Evolutionary conservation across 2,113 vertebrate genomes (phyloP), one percentile per base, ranked within the genome.

Genomic region (Hirundichthys speculiger): DNA sequence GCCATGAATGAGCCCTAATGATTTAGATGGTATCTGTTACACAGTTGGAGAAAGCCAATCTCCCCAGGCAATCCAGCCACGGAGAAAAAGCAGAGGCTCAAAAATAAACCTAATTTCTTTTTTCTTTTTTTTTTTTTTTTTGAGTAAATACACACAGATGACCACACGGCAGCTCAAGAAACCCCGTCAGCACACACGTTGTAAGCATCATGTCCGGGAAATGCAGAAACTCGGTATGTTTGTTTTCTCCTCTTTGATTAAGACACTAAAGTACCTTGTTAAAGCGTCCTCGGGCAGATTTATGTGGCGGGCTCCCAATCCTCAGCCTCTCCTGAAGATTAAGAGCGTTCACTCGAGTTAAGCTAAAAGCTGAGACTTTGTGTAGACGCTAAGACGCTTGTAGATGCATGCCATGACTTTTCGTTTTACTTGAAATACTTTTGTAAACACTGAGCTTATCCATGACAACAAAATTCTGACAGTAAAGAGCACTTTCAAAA

Each of bases 21-120:
- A 95, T 98, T 99, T 98, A 97, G 95, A 92, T 92, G 93, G 92
- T 95, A 97, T 98, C 95, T 93, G 94, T 96, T 98, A 95, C 95
- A 97, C 93, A 92, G 82, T 74, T 94, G 88, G 94, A 90, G 89
- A 90, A 92, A 90, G 84, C 55, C 73, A 83, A 89, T 88, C 88
- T 90, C 76, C 84, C 68, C 15, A 24, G 83, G 86, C 88, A 90
- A 91, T 89, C 82, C 87, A 84, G 68, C 68, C 16, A 53, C 20
- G 49, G 83, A 84, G 72, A 78, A 84, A 82, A 85, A 76, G 75
- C 86, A 85, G 79, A 88, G 64, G 77, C 76, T 79, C 34, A 43
- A 83, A 86, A 87, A 89, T 85, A 88, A 91, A 79, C 80, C 75
- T 76, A 70, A 73, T 81, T 85, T 88, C 82, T 85, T 90, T 82